Evolutionary conservation across 1,140 invertebrate genomes (phyloP).

Genomic region (Atopsyche davidsoni): DNA sequence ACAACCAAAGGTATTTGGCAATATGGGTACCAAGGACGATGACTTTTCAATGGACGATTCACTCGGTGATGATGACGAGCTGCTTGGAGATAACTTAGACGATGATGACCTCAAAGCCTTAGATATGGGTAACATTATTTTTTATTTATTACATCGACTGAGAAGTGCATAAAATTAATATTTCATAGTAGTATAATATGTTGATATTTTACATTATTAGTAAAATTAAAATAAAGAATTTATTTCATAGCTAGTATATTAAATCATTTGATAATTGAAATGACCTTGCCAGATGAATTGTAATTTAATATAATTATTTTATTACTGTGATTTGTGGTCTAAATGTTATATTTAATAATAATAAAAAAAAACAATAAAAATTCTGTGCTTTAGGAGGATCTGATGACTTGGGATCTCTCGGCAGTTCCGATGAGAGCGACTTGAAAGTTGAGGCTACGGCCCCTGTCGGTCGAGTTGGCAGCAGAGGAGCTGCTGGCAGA

Average conservation of each 20-base stretch:
- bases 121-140: conserved; percentile 21
- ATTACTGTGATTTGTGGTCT: no score
- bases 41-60: conserved; percentile 27
- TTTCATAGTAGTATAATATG: not conserved
- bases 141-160: not conserved
- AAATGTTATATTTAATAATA: no score
- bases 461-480: conserved; percentile 23
- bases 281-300: no score
- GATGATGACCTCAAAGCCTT: conserved; percentile 28
- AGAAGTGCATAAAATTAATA: not conserved
- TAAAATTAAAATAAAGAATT: conserved; percentile 1
- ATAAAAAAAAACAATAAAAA: no score
- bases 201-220: not conserved
- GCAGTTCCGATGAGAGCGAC: conserved; percentile 44
- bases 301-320: no score
- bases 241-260: not conserved
- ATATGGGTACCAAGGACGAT: conserved; percentile 26
- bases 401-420: conserved; percentile 34
- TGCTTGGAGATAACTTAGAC: conserved; percentile 25
- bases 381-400: conserved; percentile 25
- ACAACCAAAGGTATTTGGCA: conserved; percentile 27
- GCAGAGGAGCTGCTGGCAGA: conserved; percentile 26
- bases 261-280: not conserved
- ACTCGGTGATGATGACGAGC: conserved; percentile 25
- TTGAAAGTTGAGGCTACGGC: conserved; percentile 34